These are phyloP conservation scores for Meloidogyne hapla DNA, from an alignment of 1,140 invertebrate genomes.

Conservation along the genomic window DNA sequence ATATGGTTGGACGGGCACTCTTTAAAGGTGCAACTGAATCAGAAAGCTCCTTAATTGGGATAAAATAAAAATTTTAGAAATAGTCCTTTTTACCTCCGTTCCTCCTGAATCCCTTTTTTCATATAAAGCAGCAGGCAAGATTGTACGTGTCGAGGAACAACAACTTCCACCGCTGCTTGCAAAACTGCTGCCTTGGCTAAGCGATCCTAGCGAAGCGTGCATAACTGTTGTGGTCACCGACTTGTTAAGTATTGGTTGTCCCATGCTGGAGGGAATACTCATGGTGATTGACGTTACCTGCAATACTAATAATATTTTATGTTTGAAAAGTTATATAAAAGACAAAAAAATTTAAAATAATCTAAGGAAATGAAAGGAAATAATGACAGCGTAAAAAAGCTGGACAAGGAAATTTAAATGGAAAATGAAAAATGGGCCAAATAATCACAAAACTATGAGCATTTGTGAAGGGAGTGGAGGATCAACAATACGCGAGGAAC, in stretches of 20 bases:
- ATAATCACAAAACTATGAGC: background rate
- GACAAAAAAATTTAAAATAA: too few species aligned
- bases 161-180: conserved; percentile 25
- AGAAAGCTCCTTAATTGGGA: background rate
- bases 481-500: background rate
- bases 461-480: background rate
- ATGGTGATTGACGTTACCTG: too few species aligned
- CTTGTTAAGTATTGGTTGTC: conserved; percentile 1
- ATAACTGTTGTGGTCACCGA: conserved; percentile 5
- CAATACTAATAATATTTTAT: too few species aligned
- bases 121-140: background rate
- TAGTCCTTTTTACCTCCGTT: background rate
- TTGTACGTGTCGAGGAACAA: conserved; percentile 5
- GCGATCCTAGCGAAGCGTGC: conserved; percentile 14
- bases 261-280: background rate
- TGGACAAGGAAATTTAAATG: too few species aligned
- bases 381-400: too few species aligned
- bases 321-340: too few species aligned
- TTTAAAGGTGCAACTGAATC: conserved; percentile 15
- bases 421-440: background rate
- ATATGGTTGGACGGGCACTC: conserved; percentile 8
- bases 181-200: conserved; percentile 23
- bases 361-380: too few species aligned
- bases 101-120: background rate
- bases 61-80: background rate